These are phyloP conservation scores for Atherinomorus stipes DNA, from an alignment of 2,113 vertebrate genomes.

Conservation along the genomic window DNA sequence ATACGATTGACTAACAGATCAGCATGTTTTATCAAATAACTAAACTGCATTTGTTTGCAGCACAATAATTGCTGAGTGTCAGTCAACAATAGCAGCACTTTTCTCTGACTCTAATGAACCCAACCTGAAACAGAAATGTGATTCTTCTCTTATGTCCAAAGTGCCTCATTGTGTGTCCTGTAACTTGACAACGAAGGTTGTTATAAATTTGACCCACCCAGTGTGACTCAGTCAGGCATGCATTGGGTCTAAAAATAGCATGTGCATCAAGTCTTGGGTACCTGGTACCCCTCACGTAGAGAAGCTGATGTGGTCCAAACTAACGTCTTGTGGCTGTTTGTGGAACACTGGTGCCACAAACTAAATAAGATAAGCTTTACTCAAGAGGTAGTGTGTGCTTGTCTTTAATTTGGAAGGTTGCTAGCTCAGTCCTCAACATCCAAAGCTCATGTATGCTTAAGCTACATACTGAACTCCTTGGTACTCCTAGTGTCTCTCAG, in stretches of 20 bases:
- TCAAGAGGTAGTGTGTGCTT: no score
- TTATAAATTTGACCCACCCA: constrained; percentile 17
- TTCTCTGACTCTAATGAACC: background rate
- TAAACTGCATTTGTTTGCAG: no score
- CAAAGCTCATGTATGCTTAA: no score
- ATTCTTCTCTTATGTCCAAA: background rate
- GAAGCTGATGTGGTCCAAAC: background rate
- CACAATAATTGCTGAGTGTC: no score
- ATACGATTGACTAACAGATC: no score
- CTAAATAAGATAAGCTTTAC: background rate
- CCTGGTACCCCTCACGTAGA: constrained; percentile 13
- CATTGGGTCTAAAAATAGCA: constrained; percentile 59
- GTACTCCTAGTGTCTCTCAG: no score
- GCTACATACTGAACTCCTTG: no score
- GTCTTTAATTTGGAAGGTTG: no score
- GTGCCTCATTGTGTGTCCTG: constrained; percentile 13
- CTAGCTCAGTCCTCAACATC: no score
- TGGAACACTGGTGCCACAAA: constrained; percentile 15
- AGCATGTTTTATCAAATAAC: no score
- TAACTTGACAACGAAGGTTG: constrained; percentile 20
- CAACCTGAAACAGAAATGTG: background rate
- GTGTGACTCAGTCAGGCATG: constrained; percentile 37
- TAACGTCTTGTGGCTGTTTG: constrained; percentile 26
- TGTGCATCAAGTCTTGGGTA: constrained; percentile 6
- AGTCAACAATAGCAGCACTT: background rate